Percentiles rank a stretch among this genome's conserved stretches.
Conservation (phyloP, 2,888 invertebrate genomes). For the Lasiommata megera region DNA sequence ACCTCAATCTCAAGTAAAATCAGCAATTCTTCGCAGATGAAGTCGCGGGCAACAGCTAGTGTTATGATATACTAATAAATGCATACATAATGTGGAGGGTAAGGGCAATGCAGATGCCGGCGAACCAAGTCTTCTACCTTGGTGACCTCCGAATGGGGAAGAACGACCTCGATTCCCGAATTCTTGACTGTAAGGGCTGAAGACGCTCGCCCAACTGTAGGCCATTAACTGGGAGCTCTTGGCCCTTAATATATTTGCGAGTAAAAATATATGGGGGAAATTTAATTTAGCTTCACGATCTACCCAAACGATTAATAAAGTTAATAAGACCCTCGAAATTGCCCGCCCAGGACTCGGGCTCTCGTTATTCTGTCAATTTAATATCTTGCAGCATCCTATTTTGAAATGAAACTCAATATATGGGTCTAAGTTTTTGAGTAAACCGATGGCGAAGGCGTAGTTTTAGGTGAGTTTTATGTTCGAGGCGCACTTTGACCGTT, state of each 20-base stretch:
- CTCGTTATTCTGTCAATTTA: slow-evolving; percentile 24
- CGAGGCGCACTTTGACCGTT: too few relatives aligned
- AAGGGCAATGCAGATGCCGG: too few relatives aligned
- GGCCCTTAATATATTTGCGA: slow-evolving; percentile 2
- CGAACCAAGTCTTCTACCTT: too few relatives aligned
- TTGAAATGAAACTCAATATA: slow-evolving; percentile 11
- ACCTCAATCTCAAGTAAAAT: too few relatives aligned
- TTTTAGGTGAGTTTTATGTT: background rate
- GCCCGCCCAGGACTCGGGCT: slow-evolving; percentile 12
- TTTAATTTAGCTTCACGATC: slow-evolving; percentile 24
- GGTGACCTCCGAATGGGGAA: too few relatives aligned
- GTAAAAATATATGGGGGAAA: slow-evolving; percentile 20
- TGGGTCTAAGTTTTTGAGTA: background rate
- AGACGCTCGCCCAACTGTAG: background rate
- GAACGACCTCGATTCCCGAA: too few relatives aligned
- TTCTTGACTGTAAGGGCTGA: background rate
- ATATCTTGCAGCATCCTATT: slow-evolving; percentile 21
- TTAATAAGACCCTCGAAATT: slow-evolving; percentile 30
- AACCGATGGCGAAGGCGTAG: background rate
- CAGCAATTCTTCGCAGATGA: too few relatives aligned
- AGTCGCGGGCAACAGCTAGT: too few relatives aligned
- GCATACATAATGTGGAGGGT: too few relatives aligned
- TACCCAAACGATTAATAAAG: slow-evolving; percentile 26
- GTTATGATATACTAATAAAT: too few relatives aligned
- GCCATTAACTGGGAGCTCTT: background rate